Evolutionary conservation across 2,113 vertebrate genomes (phyloP).

Genomic region (Clarias gariepinus): DNA sequence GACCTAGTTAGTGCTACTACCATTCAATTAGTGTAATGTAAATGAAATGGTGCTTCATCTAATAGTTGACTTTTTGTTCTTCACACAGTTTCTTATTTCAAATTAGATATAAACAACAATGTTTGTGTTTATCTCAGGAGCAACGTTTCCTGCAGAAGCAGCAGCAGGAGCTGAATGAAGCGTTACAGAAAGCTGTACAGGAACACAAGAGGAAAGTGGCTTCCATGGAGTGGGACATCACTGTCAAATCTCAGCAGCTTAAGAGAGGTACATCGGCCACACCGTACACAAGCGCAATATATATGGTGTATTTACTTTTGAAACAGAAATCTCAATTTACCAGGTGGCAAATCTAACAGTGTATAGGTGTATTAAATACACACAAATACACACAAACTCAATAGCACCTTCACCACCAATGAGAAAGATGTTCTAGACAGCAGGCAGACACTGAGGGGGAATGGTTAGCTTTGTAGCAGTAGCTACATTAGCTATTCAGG

Average conservation of each 20-base stretch:
- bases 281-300: not conserved
- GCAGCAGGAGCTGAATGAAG: conserved; percentile 69
- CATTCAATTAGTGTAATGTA: not conserved
- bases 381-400: not conserved
- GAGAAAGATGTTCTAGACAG: not conserved
- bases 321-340: not conserved
- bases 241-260: conserved; percentile 67
- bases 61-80: not conserved
- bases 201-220: conserved; percentile 72
- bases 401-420: not conserved
- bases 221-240: conserved; percentile 66
- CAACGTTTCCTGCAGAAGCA: conserved; percentile 68
- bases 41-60: not conserved
- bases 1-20: not conserved
- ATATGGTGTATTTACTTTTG: not conserved
- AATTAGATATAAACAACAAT: not conserved
- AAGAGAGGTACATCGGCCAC: conserved; percentile 60
- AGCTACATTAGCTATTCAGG: not conserved
- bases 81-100: not conserved
- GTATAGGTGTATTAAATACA: not conserved
- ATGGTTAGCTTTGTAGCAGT: not conserved
- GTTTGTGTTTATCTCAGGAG: conserved; percentile 56
- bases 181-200: conserved; percentile 67
- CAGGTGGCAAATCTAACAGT: not conserved
- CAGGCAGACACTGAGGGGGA: not conserved